Evolutionary conservation across 2,797 vertebrate genomes (phyloP).

Genomic region (Muraenolepis orangiensis): DNA sequence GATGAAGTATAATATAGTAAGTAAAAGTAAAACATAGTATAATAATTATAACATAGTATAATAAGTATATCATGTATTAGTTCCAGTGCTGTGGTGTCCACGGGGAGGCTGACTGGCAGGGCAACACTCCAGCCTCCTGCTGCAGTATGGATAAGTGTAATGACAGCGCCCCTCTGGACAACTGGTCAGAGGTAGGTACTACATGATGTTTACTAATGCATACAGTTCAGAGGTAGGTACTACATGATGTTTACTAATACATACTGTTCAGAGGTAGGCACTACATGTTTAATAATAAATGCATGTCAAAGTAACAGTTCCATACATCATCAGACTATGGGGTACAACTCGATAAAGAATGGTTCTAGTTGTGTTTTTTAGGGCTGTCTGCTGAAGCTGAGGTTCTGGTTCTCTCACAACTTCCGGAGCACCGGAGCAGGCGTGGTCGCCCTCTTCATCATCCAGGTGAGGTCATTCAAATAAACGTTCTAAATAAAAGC

Average conservation of each 20-base stretch:
- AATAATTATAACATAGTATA: background rate
- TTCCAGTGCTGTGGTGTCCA: constrained; percentile 67
- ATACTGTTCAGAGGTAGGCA: constrained; percentile 62
- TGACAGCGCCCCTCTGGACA: background rate
- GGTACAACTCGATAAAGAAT: no score
- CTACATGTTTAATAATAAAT: background rate
- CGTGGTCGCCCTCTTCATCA: constrained; percentile 59
- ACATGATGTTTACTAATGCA: background rate
- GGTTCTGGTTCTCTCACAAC: constrained; percentile 60
- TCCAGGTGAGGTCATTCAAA: constrained; percentile 55
- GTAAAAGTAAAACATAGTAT: background rate
- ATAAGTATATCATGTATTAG: constrained; percentile 45
- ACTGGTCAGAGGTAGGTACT: constrained; percentile 59
- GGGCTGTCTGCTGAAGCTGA: constrained; percentile 63
- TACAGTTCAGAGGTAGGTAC: no score
- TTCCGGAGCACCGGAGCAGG: constrained; percentile 62
- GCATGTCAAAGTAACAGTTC: no score
- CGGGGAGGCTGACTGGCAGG: constrained; percentile 55
- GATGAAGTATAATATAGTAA: background rate
- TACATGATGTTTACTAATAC: no score
- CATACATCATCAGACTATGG: no score
- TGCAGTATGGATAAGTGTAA: constrained; percentile 55
- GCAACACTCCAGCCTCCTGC: constrained; percentile 55
- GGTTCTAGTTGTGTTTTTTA: constrained; percentile 43
- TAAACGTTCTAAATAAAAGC: background rate